These are phyloP conservation scores for Bucco capensis DNA, from an alignment of 2,113 vertebrate species.

Conservation along the genomic window DNA sequence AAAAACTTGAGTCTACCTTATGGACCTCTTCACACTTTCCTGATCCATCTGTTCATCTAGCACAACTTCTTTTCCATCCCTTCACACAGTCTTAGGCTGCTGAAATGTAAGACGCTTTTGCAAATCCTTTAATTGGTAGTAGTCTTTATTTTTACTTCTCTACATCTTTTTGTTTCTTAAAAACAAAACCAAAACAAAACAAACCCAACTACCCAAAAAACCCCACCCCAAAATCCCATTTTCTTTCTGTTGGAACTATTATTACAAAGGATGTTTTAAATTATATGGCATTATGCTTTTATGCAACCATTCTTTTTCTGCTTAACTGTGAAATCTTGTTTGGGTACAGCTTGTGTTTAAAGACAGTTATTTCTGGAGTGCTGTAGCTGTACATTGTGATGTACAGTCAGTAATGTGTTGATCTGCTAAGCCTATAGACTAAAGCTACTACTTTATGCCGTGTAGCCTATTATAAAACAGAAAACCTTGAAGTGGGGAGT, in stretches of 20 bases:
- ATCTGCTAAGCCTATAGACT: not conserved
- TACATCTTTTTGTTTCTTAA: not conserved
- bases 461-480: not conserved
- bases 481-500: not conserved
- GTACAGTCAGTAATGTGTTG: not conserved
- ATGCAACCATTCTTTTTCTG: not conserved
- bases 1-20: conserved; percentile 52
- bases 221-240: not conserved
- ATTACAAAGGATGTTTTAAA: not conserved
- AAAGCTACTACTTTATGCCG: not conserved
- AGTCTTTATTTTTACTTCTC: conserved; percentile 36
- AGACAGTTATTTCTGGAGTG: conserved; percentile 13
- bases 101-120: conserved; percentile 62
- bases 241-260: not conserved
- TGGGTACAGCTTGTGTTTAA: conserved; percentile 42
- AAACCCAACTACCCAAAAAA: not conserved
- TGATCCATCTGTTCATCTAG: conserved; percentile 63
- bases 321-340: conserved; percentile 44
- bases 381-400: not conserved
- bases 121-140: conserved; percentile 50
- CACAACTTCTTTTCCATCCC: conserved; percentile 44
- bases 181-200: not conserved
- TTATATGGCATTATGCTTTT: conserved; percentile 7
- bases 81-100: conserved; percentile 41
- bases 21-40: conserved; percentile 51